Conservation (phyloP, 2,113 vertebrate species). For the Oryctolagus cuniculus region mOryCun1.1 NC_091453.1:125478001-125478500, state of each 20-base stretch:
- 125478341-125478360: neutral
- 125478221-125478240: neutral
- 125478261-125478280: neutral
- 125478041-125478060: neutral
- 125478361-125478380: constrained; percentile 15
- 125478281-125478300: neutral
- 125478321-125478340: neutral
- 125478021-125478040: neutral
- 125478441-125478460: neutral
- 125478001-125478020: neutral
- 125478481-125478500: neutral
- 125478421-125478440: neutral
- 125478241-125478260: neutral
- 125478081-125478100: neutral
- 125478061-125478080: neutral
- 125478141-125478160: neutral
- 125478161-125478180: neutral
- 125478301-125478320: neutral
- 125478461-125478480: neutral
- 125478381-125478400: neutral
- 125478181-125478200: neutral
- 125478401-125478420: neutral
- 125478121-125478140: neutral
- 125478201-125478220: neutral
- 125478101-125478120: neutral